Conservation (phyloP, 2,797 vertebrate species). For the Diplodus puntazzo region DNA sequence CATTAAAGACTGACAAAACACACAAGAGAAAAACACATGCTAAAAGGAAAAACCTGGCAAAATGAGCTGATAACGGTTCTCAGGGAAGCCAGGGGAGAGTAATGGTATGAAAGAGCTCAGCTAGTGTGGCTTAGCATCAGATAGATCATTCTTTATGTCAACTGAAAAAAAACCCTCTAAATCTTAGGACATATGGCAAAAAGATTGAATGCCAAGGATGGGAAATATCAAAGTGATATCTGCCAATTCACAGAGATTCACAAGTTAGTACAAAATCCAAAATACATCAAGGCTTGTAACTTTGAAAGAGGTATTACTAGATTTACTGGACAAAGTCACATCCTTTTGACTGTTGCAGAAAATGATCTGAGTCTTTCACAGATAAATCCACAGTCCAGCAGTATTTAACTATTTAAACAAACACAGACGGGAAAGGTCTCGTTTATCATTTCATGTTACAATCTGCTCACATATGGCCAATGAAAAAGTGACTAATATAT, state of each 20-base stretch:
- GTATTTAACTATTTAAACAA: no score
- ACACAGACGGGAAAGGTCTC: no score
- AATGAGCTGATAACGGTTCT: slow-evolving; percentile 9
- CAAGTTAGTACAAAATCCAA: not conserved
- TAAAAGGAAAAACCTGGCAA: slow-evolving; percentile 4
- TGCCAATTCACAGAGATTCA: not conserved
- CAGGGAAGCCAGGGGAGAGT: not conserved
- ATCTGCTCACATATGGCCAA: no score
- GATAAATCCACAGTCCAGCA: no score
- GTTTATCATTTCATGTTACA: no score
- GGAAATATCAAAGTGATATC: slow-evolving; percentile 10
- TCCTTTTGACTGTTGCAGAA: no score
- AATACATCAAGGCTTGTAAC: not conserved
- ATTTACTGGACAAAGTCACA: not conserved
- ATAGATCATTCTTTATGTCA: slow-evolving; percentile 23
- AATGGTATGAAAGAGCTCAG: slow-evolving; percentile 19
- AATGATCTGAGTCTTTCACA: no score
- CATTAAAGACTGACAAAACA: not conserved
- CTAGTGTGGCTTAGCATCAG: slow-evolving; percentile 13
- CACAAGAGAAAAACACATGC: not conserved
- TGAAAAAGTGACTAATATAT: no score
- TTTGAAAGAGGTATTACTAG: not conserved
- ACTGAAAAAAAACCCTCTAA: not conserved
- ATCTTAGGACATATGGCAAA: not conserved
- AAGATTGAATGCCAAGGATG: not conserved